Base-by-base conservation (phyloP, 2,797 vertebrate species). In the Ceryle rudis region DNA sequence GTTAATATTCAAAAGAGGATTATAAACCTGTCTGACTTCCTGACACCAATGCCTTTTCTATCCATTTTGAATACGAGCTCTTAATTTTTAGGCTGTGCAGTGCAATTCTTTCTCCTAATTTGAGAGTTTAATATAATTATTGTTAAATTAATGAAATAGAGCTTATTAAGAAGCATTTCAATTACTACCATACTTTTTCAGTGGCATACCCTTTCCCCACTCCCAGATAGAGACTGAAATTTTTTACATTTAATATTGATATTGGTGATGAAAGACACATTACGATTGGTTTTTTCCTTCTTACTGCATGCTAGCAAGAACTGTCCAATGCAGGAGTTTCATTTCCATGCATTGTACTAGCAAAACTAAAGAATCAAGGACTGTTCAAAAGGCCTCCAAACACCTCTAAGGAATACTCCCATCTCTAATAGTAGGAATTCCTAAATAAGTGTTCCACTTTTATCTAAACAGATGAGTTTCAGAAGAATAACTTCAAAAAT, bases 271-370 rank as follows among this genome's bases (percentile, higher is more conserved):
- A 55, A 41, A 54, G 37, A 75, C 61, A 25, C 21, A 61, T 0
- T 0, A 65, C 11, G 5, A 7, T 61, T 9, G 21, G 1, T 2
- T 6, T 74, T 66, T 52, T 74, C 35, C 61, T 64, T 2, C 2
- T 71, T 66, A 61, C 17, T 86, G 60, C 39, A 47, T 18, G 16
- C 20, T 31, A 73, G 33, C 26, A 69, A 85, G n/a, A 75, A 13
- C 28, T 39, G 35, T 7, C 60, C 14, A n/a, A 1, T 44, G 41
- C 47, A 83, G 57, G 9, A 83, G 10, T 26, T 66, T 70, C 9
- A 3, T 29, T 80, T 64, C 60, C 64, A 17, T 60, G 44, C 51
- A 25, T 2, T 37, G 39, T 22, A 54, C 25, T 21, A 78, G 29
- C 16, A 64, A 35, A 14, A 17, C 61, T 62, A 79, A 52, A 91